Evolutionary conservation across 2,797 vertebrate species (phyloP).

Genomic region (Sarcoramphus papa): DNA sequence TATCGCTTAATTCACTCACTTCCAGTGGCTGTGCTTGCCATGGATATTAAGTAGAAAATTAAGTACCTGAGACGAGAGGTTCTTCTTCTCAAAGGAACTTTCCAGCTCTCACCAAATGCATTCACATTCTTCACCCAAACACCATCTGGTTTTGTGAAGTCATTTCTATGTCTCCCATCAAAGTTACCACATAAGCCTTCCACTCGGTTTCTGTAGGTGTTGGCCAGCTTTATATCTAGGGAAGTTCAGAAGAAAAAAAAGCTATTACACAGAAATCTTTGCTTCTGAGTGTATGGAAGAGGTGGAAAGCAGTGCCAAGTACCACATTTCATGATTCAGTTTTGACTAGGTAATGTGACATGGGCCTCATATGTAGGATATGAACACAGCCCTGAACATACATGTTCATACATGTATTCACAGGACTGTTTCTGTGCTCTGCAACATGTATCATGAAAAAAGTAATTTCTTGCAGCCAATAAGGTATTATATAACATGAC

Average conservation of each 20-base stretch:
- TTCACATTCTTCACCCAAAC: constrained; percentile 55
- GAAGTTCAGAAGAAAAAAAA: background rate
- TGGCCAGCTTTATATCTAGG: constrained; percentile 79
- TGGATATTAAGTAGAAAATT: background rate
- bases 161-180: constrained; percentile 72
- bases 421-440: background rate
- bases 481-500: background rate
- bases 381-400: background rate
- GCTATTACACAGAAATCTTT: background rate
- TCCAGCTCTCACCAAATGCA: constrained; percentile 83
- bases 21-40: background rate
- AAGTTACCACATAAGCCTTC: constrained; percentile 85
- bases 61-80: constrained; percentile 41
- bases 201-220: constrained; percentile 72
- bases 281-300: background rate
- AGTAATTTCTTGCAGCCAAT: background rate
- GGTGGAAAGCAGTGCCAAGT: background rate
- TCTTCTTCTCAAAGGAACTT: constrained; percentile 53
- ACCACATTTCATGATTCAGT: background rate
- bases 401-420: background rate
- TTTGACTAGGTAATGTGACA: background rate
- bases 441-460: background rate
- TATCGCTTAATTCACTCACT: background rate
- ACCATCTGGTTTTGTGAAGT: constrained; percentile 77
- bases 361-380: accelerated